Percentiles rank a stretch among this genome's conserved stretches.
Evolutionary conservation across 2,888 invertebrate species (phyloP).

Genomic region (Drosophila neutralis): DNA sequence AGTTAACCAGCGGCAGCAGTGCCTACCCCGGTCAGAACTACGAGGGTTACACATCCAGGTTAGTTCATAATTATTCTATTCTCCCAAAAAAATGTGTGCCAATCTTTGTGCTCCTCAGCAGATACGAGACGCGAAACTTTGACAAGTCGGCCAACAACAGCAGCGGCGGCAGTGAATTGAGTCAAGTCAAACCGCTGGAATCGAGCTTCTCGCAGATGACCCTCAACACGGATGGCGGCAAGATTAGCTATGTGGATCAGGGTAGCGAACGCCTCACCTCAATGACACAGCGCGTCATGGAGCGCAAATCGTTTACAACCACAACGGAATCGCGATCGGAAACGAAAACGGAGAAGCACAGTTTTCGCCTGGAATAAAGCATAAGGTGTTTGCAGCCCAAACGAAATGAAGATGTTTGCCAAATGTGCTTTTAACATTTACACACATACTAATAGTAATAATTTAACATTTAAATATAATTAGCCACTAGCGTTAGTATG

Average conservation of each 20-base stretch:
- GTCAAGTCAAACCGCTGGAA: constrained; percentile 79
- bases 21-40: constrained; percentile 85
- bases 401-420: constrained; percentile 71
- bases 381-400: constrained; percentile 16
- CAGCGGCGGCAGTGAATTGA: constrained; percentile 69
- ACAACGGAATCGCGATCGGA: constrained; percentile 84
- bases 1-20: constrained; percentile 72
- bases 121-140: constrained; percentile 85
- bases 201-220: constrained; percentile 83
- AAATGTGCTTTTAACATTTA: constrained; percentile 83
- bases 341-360: constrained; percentile 84
- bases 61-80: constrained; percentile 62
- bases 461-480: constrained; percentile 75
- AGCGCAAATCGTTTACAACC: constrained; percentile 84
- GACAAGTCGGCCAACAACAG: constrained; percentile 74
- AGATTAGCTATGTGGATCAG: constrained; percentile 83
- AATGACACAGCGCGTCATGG: constrained; percentile 85
- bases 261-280: constrained; percentile 84
- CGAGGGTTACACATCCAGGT: constrained; percentile 89
- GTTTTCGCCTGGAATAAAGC: constrained; percentile 84
- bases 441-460: constrained; percentile 78
- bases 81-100: neutral
- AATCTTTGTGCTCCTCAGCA: constrained; percentile 44
- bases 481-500: constrained; percentile 71
- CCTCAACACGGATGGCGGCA: constrained; percentile 83